Evolutionary conservation across 1,140 invertebrate genomes (phyloP).

Genomic region (Sitodiplosis mosellana): DNA sequence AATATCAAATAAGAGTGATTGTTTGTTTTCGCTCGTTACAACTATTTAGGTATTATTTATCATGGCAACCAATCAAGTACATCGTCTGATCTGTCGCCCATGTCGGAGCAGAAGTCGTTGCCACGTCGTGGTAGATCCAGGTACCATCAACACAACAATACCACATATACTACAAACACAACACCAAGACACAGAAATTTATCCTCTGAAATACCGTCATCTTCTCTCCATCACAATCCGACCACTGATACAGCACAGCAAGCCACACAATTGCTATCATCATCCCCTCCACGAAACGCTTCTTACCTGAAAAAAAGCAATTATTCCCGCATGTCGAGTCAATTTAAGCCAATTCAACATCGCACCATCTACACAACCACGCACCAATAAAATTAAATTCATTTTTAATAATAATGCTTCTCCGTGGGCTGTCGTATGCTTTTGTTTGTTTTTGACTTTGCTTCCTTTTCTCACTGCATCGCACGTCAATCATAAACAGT

Average conservation of each 20-base stretch:
- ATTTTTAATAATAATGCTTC: no score
- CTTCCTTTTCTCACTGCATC: no score
- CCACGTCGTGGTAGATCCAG: constrained; percentile 46
- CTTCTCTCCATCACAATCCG: not conserved
- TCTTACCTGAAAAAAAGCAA: constrained; percentile 12
- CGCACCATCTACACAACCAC: constrained; percentile 10
- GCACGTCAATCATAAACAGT: no score
- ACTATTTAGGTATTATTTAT: constrained; percentile 45
- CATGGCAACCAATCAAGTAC: constrained; percentile 56
- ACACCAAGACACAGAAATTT: constrained; percentile 23
- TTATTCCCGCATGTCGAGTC: constrained; percentile 22
- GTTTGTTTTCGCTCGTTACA: constrained; percentile 12
- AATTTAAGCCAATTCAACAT: constrained; percentile 25
- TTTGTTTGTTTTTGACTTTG: no score
- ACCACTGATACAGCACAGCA: not conserved
- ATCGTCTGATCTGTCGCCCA: constrained; percentile 56
- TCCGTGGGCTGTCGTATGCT: no score
- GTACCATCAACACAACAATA: constrained; percentile 30
- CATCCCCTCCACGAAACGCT: constrained; percentile 9
- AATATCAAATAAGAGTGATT: no score
- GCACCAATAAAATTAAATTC: no score
- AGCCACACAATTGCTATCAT: not conserved
- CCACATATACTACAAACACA: constrained; percentile 25
- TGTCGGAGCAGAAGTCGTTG: constrained; percentile 57
- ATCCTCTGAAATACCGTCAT: not conserved